These are phyloP conservation scores for Spodoptera frugiperda DNA, from an alignment of 1,140 invertebrate species.

Conservation along the genomic window DNA sequence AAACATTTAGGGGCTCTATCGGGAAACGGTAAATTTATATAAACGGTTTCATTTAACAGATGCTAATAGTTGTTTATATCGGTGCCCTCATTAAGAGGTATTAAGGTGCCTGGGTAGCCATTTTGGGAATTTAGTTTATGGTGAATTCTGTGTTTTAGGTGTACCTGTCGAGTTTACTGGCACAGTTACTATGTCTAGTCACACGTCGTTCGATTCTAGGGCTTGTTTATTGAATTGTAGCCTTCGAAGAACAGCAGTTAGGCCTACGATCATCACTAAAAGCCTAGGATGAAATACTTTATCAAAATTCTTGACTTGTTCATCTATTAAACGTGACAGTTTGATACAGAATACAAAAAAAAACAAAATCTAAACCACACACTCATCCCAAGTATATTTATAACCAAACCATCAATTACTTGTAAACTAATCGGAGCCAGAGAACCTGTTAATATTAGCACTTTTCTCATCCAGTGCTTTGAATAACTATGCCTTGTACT, in stretches of 20 bases:
- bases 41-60: constrained; percentile 41
- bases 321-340: too few relatives aligned
- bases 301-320: too few relatives aligned
- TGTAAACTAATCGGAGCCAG: constrained; percentile 13
- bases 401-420: constrained; percentile 7
- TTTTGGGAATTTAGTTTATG: constrained; percentile 22
- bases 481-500: constrained; percentile 27
- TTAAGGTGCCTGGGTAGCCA: constrained; percentile 2
- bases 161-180: neutral
- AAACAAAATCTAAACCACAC: neutral
- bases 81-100: constrained; percentile 27
- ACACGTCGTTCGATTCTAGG: too few relatives aligned
- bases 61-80: constrained; percentile 38
- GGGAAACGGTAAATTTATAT: constrained; percentile 38
- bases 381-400: constrained; percentile 1
- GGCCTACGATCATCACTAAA: too few relatives aligned
- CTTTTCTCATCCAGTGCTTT: constrained; percentile 2
- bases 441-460: constrained; percentile 25
- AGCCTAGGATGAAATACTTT: too few relatives aligned
- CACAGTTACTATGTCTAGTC: too few relatives aligned
- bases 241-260: too few relatives aligned
- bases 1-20: constrained; percentile 36
- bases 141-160: neutral
- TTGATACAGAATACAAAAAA: too few relatives aligned
- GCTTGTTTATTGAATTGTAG: too few relatives aligned